These are phyloP conservation scores for Eulemur coronatus DNA, from an alignment of 2,797 vertebrate species.

Conservation along the genomic window DNA sequence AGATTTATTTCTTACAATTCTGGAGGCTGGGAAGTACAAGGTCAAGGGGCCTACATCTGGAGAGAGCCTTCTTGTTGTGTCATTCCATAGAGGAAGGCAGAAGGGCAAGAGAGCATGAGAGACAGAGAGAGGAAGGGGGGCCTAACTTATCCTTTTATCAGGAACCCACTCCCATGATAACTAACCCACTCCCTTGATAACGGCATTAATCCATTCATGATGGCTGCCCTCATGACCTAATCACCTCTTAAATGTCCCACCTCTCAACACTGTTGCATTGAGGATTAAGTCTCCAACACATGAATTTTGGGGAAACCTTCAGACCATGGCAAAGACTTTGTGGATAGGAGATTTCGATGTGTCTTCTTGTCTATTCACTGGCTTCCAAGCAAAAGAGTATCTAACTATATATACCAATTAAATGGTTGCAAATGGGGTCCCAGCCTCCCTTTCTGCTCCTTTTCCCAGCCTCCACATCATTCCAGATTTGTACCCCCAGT, in stretches of 20 bases:
- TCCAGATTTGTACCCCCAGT: background rate
- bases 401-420: background rate
- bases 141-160: background rate
- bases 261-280: background rate
- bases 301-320: background rate
- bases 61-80: background rate
- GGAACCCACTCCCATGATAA: background rate
- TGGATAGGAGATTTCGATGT: background rate
- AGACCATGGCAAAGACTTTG: background rate
- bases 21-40: background rate
- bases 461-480: background rate
- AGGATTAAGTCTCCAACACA: background rate
- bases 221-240: background rate
- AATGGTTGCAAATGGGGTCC: background rate
- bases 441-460: background rate
- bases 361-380: background rate
- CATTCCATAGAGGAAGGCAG: background rate
- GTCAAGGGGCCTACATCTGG: too few species aligned
- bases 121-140: background rate
- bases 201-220: background rate
- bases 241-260: background rate
- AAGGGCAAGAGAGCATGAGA: background rate
- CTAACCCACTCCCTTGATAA: background rate
- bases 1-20: background rate
- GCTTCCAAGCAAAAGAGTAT: background rate